phyloP scores from a whole-genome alignment of 2,888 invertebrate genomes.

The Leptogaster cylindrica region DNA sequence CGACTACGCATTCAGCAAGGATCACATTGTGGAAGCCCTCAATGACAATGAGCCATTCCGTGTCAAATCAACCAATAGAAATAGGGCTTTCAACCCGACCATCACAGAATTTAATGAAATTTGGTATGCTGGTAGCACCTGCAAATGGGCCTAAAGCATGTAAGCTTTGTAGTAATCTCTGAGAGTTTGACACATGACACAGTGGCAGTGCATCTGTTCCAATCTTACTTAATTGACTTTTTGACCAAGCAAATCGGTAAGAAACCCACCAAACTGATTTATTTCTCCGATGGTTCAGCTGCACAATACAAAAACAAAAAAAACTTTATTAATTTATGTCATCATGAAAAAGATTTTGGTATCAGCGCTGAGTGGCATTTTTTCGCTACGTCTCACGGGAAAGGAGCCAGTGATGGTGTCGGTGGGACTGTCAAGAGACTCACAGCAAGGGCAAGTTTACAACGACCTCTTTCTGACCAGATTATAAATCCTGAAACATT shows the following conservation, averaged over 20 bases:
- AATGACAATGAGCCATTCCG: too few relatives aligned
- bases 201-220: not conserved
- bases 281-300: constrained; percentile 17
- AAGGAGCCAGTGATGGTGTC: constrained; percentile 38
- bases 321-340: constrained; percentile 23
- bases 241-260: not conserved
- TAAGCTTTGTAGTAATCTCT: not conserved
- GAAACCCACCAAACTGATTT: constrained; percentile 5
- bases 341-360: constrained; percentile 40
- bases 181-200: not conserved
- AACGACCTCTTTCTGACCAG: not conserved
- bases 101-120: too few relatives aligned
- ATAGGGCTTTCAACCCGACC: too few relatives aligned
- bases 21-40: too few relatives aligned
- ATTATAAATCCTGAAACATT: not conserved
- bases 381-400: constrained; percentile 41
- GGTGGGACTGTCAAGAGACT: constrained; percentile 41
- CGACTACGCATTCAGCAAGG: too few relatives aligned
- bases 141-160: not conserved
- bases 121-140: too few relatives aligned
- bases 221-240: not conserved
- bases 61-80: too few relatives aligned
- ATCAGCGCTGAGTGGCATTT: constrained; percentile 43
- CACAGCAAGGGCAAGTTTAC: constrained; percentile 31
- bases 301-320: constrained; percentile 20